phyloP scores from a whole-genome alignment of 2,113 vertebrate species.

The Thermophis baileyi region DNA sequence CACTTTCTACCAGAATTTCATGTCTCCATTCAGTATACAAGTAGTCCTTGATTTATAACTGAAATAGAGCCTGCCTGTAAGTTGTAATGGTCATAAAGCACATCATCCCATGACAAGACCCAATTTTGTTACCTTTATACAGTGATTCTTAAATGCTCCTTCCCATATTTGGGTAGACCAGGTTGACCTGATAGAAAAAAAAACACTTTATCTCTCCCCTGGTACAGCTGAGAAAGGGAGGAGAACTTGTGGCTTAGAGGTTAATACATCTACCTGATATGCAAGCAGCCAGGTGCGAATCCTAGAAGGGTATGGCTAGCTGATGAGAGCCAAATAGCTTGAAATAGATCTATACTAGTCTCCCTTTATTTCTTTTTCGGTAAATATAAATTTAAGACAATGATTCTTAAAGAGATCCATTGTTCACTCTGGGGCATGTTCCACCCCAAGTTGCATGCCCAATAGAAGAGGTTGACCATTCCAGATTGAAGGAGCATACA shows the following conservation, averaged over 20 bases:
- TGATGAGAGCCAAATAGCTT: no score
- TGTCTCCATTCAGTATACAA: not conserved
- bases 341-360: no score
- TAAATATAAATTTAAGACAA: not conserved
- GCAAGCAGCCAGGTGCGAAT: no score
- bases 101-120: not conserved
- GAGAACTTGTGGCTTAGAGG: no score
- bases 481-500: not conserved
- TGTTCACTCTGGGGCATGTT: no score
- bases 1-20: not conserved
- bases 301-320: no score
- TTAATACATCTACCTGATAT: no score
- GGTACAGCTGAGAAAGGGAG: no score
- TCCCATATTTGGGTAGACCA: no score
- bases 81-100: not conserved
- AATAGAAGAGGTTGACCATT: not conserved
- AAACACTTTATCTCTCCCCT: no score
- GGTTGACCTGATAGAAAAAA: no score
- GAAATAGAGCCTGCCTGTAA: not conserved
- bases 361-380: no score
- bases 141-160: not conserved
- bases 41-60: not conserved
- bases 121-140: not conserved
- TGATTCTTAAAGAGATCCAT: not conserved
- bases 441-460: not conserved